Percentiles rank a stretch among this genome's conserved stretches.
Evolutionary conservation across 2,888 invertebrate species (phyloP).

Genomic region (Prostheceraeus crozeri): DNA sequence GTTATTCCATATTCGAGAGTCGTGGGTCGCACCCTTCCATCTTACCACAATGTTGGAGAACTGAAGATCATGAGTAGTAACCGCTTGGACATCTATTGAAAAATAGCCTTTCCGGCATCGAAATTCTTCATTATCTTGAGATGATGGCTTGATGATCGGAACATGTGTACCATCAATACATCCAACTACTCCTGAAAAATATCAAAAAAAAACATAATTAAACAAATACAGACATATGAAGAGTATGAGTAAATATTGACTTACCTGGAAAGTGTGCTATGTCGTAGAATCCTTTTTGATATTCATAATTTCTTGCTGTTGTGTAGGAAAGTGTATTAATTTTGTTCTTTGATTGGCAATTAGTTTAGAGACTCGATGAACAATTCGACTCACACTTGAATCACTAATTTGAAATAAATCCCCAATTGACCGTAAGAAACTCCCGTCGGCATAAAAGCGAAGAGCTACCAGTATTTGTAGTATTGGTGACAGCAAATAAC

Average conservation of each 20-base stretch:
- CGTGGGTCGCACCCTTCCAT: constrained; percentile 26
- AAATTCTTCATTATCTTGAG: constrained; percentile 17
- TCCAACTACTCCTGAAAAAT: constrained; percentile 20
- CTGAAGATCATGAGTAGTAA: constrained; percentile 14
- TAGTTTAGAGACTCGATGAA: constrained; percentile 9
- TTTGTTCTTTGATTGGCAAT: constrained; percentile 18
- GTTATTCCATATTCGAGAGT: constrained; percentile 25
- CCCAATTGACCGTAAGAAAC: too few species aligned
- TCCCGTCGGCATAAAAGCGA: too few species aligned
- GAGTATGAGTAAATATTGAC: too few species aligned
- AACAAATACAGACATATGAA: too few species aligned
- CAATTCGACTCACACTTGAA: constrained; percentile 19
- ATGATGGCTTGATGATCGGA: constrained; percentile 7
- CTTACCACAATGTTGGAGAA: constrained; percentile 22
- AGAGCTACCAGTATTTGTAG: too few species aligned
- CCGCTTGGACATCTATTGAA: constrained; percentile 23
- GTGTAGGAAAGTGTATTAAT: constrained; percentile 22
- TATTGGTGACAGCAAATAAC: too few species aligned
- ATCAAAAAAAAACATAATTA: constrained; percentile 13
- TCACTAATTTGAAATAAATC: too few species aligned
- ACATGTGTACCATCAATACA: constrained; percentile 7
- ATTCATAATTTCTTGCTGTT: too few species aligned
- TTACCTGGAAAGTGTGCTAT: too few species aligned
- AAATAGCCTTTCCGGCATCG: constrained; percentile 14
- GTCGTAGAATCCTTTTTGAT: too few species aligned